These are phyloP conservation scores for Numenius phaeopus DNA, from an alignment of 2,797 vertebrate species.

Conservation along the genomic window DNA sequence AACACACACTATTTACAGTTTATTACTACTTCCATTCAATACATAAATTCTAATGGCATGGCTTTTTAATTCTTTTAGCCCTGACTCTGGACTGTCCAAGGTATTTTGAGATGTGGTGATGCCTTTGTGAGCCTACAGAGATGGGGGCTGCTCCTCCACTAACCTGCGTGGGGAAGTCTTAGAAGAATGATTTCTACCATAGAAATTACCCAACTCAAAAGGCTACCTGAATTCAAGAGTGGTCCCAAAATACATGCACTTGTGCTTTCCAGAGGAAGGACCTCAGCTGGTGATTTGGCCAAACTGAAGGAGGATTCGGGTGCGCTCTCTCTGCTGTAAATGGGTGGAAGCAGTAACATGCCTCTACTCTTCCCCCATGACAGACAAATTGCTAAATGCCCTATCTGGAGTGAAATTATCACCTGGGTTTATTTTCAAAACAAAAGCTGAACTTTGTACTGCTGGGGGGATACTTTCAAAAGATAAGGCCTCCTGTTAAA, in stretches of 20 bases:
- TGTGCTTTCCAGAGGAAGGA: neutral
- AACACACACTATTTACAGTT: neutral
- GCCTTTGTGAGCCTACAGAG: fast-evolving
- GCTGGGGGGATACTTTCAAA: neutral
- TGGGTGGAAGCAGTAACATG: neutral
- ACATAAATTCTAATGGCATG: neutral
- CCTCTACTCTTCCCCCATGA: neutral
- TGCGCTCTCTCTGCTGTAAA: fast-evolving
- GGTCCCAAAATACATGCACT: neutral
- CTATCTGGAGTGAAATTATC: conserved; percentile 6
- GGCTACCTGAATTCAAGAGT: neutral
- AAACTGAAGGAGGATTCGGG: neutral
- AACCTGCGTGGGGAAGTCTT: fast-evolving
- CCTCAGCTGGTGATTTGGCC: neutral
- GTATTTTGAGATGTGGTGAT: neutral
- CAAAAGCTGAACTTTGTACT: conserved; percentile 12
- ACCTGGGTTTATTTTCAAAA: conserved; percentile 16
- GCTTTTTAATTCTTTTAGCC: neutral
- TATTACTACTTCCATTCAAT: neutral
- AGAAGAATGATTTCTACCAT: neutral
- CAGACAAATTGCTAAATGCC: neutral
- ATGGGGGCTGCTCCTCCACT: neutral
- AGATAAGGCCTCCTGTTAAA: neutral
- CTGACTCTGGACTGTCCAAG: neutral
- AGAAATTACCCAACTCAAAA: neutral